Evolutionary conservation across 2,888 invertebrate species (phyloP).

Genomic region (Spisula subtruncata): DNA sequence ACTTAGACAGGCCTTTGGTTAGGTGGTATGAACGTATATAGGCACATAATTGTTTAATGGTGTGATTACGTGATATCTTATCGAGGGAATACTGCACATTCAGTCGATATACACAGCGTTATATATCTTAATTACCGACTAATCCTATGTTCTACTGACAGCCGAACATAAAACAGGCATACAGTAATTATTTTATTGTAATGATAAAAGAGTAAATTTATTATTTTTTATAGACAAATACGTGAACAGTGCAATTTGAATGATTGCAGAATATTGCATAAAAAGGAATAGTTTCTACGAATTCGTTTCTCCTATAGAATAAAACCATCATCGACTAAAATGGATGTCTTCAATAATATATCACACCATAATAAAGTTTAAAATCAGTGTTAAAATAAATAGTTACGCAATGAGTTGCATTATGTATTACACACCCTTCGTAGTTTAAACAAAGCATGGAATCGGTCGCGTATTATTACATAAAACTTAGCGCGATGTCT

Average conservation of each 20-base stretch:
- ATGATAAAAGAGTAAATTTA: slow-evolving; percentile 47
- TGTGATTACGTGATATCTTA: neutral
- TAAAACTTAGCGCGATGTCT: too few species aligned
- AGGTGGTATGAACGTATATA: neutral
- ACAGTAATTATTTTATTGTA: slow-evolving; percentile 15
- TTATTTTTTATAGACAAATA: slow-evolving; percentile 16
- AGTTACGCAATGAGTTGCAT: too few species aligned
- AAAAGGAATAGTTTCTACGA: neutral
- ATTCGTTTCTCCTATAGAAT: slow-evolving; percentile 20
- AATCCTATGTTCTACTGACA: neutral
- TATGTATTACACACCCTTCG: too few species aligned
- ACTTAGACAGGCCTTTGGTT: neutral
- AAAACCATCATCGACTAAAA: slow-evolving; percentile 27
- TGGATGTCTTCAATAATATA: slow-evolving; percentile 38
- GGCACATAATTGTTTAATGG: neutral
- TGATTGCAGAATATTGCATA: neutral
- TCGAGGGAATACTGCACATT: neutral
- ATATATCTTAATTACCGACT: neutral
- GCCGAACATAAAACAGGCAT: neutral
- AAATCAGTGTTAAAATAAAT: slow-evolving; percentile 22
- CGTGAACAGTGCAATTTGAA: neutral
- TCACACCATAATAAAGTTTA: slow-evolving; percentile 27
- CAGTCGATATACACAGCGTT: neutral
- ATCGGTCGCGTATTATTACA: too few species aligned
- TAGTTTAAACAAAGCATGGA: too few species aligned